Conservation (phyloP, 1,140 invertebrate genomes). For the Triops longicaudatus region DNA sequence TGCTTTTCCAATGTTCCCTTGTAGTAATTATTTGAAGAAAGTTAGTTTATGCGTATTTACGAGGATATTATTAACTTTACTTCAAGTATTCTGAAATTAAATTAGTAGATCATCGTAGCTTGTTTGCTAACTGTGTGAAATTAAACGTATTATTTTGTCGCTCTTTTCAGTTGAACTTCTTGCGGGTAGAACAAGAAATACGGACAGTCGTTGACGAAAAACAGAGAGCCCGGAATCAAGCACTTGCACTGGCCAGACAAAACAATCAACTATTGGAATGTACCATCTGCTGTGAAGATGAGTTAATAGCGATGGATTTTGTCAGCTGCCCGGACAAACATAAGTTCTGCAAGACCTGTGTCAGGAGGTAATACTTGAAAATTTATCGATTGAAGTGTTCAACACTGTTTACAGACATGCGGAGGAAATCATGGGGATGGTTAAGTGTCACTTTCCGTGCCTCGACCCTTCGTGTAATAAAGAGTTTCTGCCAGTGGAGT, state of each 20-base stretch:
- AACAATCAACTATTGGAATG: neutral
- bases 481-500: neutral
- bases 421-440: neutral
- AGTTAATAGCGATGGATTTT: neutral
- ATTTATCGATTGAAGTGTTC: neutral
- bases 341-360: neutral
- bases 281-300: neutral
- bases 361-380: neutral
- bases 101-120: no score
- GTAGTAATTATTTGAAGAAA: no score
- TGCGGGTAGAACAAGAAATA: neutral
- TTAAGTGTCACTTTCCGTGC: neutral
- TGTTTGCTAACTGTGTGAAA: no score
- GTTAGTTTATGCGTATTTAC: no score
- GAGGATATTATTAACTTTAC: no score
- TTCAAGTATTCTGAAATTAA: no score
- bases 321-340: neutral
- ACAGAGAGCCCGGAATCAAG: neutral
- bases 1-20: no score
- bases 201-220: neutral
- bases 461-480: neutral
- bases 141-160: no score
- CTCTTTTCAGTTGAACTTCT: neutral
- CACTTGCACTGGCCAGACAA: neutral
- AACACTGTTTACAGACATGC: neutral